phyloP scores from a whole-genome alignment of 2,888 invertebrate genomes.

The Himalopsyche anomala region DNA sequence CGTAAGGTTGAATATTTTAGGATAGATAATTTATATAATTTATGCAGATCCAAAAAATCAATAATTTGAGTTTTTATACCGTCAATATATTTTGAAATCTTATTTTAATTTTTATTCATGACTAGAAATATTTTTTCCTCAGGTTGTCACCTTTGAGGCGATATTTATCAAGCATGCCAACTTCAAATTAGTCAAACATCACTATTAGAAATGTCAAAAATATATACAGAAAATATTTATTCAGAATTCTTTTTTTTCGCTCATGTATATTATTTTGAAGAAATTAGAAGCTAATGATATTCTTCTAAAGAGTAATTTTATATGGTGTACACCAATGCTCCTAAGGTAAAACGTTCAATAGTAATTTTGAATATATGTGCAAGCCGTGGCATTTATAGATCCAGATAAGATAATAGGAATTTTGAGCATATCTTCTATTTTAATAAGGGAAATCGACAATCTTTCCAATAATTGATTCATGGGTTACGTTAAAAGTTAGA shows the following conservation, averaged over 20 bases:
- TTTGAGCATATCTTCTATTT: background rate
- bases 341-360: constrained; percentile 4
- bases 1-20: no score
- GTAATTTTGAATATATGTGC: background rate
- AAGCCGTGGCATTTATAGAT: background rate
- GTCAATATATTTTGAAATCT: no score
- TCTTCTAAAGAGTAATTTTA: background rate
- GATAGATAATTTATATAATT: no score
- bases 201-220: constrained; percentile 58
- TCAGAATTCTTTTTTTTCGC: constrained; percentile 23
- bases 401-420: background rate
- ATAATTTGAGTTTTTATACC: no score
- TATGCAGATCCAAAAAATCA: no score
- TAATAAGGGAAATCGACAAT: no score
- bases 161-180: constrained; percentile 4
- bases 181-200: constrained; percentile 2
- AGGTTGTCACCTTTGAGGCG: constrained; percentile 3
- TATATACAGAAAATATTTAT: constrained; percentile 43
- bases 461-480: no score
- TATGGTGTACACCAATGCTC: constrained; percentile 35
- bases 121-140: background rate
- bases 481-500: no score
- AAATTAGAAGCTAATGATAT: constrained; percentile 53
- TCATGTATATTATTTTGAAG: constrained; percentile 54
- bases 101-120: no score